Evolutionary conservation across 2,113 vertebrate species (phyloP), one percentile per base, ranked within the genome.

Genomic region (Dermatemys mawii): DNA sequence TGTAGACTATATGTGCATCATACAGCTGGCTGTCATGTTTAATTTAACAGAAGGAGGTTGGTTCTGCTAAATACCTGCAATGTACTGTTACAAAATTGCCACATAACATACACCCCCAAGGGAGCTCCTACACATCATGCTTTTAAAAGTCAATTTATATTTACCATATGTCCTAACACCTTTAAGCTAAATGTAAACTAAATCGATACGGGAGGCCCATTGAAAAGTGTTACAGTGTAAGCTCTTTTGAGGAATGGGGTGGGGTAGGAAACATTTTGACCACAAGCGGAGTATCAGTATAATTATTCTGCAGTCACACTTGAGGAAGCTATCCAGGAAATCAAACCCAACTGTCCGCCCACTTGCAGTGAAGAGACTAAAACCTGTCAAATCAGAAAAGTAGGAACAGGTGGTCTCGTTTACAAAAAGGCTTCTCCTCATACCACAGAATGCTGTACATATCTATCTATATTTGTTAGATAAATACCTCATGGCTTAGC

Each of bases 271-370:
- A 98, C 75, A 88, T 92, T 97, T 78, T 96, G 97, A 96, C 96
- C 96, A 93, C 95, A 97, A 94, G 95, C 29, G 2, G 92, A 96
- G 97, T 97, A 97, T 97, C 38, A 92, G 87, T 94, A 90, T 98
- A 97, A 98, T 97, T 97, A 96, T 96, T 87, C 96, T 96, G 78
- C 96, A 96, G 93, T 97, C 94, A 95, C 94, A 97, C 94, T 83
- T 95, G 93, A 96, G 86, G 70, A 97, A 84, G 90, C 81, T 75
- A 93, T 87, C 94, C 83, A 98, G 96, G 96, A 96, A 97, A 97
- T 98, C 94, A 96, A 85, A 93, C 63, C 94, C 53, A 93, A 97
- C 97, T 97, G 95, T 97, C 97, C 93, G 0, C 97, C 97, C 94
- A 97, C 97, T 97, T 35, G 41, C 89, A 91, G 88, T 3, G 85